Evolutionary conservation across 2,888 invertebrate species (phyloP).

Genomic region (Phengaris arion): DNA sequence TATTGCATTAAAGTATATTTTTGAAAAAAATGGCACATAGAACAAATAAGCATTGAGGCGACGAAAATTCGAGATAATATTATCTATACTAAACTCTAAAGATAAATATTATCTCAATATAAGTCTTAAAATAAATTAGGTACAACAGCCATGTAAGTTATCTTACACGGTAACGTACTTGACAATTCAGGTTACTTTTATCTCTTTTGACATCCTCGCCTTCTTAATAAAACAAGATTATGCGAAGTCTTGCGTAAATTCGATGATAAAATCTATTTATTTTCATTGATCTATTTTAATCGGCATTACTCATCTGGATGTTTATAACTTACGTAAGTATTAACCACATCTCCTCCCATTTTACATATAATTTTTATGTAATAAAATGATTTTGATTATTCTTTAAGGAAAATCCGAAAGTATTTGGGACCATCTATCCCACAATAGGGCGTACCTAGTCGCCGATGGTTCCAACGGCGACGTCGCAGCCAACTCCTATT

Average conservation of each 20-base stretch:
- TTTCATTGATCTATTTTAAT: not conserved
- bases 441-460: slow-evolving; percentile 61
- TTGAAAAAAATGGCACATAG: too few species aligned
- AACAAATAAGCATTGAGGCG: too few species aligned
- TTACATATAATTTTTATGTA: not conserved
- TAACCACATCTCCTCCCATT: not conserved
- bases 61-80: too few species aligned
- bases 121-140: not conserved
- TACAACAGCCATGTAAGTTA: not conserved
- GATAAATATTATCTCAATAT: slow-evolving; percentile 4
- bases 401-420: slow-evolving; percentile 68
- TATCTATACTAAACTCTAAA: not conserved
- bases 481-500: slow-evolving; percentile 76
- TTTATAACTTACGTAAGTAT: not conserved
- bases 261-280: not conserved
- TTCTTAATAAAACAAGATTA: not conserved
- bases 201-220: not conserved
- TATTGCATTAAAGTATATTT: too few species aligned
- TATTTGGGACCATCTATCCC: slow-evolving; percentile 80
- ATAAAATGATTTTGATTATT: not conserved
- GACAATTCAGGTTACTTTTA: slow-evolving; percentile 1
- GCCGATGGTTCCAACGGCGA: slow-evolving; percentile 74
- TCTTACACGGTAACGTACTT: not conserved
- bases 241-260: not conserved
- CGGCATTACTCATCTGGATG: not conserved